Conservation (phyloP, 2,888 invertebrate species). For the Slavum lentiscoides region DNA sequence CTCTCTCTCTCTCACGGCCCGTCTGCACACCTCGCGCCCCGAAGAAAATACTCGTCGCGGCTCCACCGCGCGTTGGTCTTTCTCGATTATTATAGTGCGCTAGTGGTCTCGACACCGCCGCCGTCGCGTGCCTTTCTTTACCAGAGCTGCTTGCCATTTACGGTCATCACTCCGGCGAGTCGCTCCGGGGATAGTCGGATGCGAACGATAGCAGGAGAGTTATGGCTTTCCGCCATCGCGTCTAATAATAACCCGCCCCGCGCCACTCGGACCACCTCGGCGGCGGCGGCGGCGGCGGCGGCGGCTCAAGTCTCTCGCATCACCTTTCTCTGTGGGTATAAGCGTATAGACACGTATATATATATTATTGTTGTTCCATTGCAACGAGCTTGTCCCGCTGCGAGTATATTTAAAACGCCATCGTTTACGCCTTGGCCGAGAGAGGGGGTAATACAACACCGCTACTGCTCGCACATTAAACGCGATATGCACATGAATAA, state of each 20-base stretch:
- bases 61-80: conserved; percentile 7
- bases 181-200: background rate
- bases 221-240: conserved; percentile 1
- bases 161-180: conserved; percentile 32
- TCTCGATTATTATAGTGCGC: background rate
- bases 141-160: conserved; percentile 29
- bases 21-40: background rate
- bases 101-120: background rate
- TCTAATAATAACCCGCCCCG: conserved; percentile 14
- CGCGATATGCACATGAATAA: background rate
- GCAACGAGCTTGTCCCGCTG: background rate
- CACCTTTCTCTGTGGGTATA: background rate
- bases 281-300: too few species aligned
- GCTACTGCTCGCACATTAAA: background rate
- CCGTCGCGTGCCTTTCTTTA: background rate
- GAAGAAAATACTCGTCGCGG: background rate
- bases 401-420: background rate
- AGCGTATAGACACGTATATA: too few species aligned
- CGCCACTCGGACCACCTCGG: background rate
- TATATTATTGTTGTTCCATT: conserved; percentile 6
- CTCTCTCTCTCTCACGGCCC: background rate
- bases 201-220: background rate
- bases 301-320: background rate
- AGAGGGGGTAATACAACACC: background rate
- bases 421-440: background rate